phyloP scores from a whole-genome alignment of 2,113 vertebrate species.

The Muntiacus muntjak region DNA sequence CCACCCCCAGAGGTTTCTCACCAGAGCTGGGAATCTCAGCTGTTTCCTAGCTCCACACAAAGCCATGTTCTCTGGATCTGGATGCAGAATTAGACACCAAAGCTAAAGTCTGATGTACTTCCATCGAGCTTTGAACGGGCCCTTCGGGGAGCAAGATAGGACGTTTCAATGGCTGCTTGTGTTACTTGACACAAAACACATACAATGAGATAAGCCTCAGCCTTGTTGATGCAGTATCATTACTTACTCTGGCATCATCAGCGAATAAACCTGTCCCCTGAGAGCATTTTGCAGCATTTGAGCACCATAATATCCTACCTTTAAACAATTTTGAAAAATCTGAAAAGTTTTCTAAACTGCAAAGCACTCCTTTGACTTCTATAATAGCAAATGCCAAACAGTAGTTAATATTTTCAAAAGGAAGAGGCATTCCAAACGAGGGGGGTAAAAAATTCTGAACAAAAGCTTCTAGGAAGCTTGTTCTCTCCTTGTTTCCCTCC shows the following conservation, averaged over 20 bases:
- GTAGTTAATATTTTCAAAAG: not conserved
- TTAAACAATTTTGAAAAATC: not conserved
- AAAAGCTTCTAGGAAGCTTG: not conserved
- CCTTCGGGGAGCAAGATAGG: not conserved
- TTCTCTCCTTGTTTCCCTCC: not conserved
- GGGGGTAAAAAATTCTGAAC: not conserved
- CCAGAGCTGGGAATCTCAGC: not conserved
- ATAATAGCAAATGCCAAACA: not conserved
- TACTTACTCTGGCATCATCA: not conserved
- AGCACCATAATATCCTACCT: not conserved
- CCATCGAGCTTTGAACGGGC: not conserved
- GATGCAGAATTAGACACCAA: not conserved
- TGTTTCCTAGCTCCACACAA: not conserved
- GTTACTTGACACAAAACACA: not conserved
- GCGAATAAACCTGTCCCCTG: not conserved
- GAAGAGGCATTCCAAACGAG: not conserved
- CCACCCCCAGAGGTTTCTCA: not conserved
- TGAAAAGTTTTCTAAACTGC: not conserved
- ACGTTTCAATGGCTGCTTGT: not conserved
- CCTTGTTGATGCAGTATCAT: not conserved
- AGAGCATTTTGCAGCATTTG: not conserved
- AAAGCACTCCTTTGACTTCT: not conserved
- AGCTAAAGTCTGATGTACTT: not conserved
- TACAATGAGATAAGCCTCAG: not conserved
- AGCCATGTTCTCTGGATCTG: not conserved